Evolutionary conservation across 2,888 invertebrate genomes (phyloP), one percentile per base, ranked within the genome.

Genomic region (Mythimna ferrago): DNA sequence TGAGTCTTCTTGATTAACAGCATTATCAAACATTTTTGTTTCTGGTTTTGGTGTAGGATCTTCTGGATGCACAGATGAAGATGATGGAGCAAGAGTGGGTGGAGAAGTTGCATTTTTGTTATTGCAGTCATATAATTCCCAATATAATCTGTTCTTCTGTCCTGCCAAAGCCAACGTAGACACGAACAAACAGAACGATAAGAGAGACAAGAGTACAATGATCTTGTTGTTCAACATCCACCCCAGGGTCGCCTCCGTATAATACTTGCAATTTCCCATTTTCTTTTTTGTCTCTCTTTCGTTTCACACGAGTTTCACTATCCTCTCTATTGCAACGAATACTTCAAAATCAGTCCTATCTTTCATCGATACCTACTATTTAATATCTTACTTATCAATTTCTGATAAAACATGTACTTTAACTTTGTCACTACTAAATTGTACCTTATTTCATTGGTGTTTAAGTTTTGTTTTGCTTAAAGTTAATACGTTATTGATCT

Each of bases 181-280:
- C 0, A 96, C 93, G 56, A 96, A 93, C 9, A 95, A 83, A 65
- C 90, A 92, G 72, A 96, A 96, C 0, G 92, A 93, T 2, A 96
- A 76, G 2, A 94, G 70, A 54, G 90, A 87, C 2, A 96, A 86
- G 2, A 96, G 84, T 7, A 96, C 95, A 51, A 96, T 95, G 0
- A 92, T 67, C 85, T 96, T 96, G 79, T 96, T 96, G 44, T 95
- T 92, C 61, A 93, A 53, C 88, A 92, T 92, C 96, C 96, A 96
- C 2, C 83, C 90, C 2, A 93, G 53, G 0, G 89, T 88, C 57
- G 88, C 87, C 53, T 93, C 91, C 1, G 88, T 91, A 57, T 93
- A 94, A 78, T 94, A 94, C 80, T 88, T 90, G 75, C 92, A 93
- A 72, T 85, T 86, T 76, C 86, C 89, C 85, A 85, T 87, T 76